Base-by-base conservation (phyloP, 2,888 invertebrate genomes). In the Mylabris sibirica region DNA sequence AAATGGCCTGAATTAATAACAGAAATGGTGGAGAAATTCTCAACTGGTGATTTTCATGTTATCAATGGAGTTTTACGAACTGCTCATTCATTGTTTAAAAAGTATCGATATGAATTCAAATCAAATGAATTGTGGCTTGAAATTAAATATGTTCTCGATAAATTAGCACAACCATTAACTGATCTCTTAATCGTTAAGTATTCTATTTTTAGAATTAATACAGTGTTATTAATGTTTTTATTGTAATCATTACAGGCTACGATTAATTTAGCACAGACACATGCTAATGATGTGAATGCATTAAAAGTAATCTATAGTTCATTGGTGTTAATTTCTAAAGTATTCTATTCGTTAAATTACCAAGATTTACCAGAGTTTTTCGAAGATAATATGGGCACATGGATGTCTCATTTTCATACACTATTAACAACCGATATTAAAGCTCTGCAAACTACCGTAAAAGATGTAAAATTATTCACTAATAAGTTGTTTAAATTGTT, bases 361-460 rank as follows among this genome's bases (percentile, higher is more conserved):
- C 99, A 99, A 88, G 99, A 99, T 85, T 86, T 99, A 76, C 99
- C 99, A 0, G 99, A 99, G 86, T 98, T 96, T 87, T 99, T 99
- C 83, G 99, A 99, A 85, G 99, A 99, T 83, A 97, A 98, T 84
- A 97, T 99, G 93, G 87, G 88, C 24, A 89, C 89, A 0, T 99
- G 99, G 99, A 99, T 99, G 98, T 89, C 90, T 0, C 91, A 96
- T 79, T 94, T 99, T 77, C 91, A 96, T 63, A 90, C 89, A 35
- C 87, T 99, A 38, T 87, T 99, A 41, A 92, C 90, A 67, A 87
- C 88, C 0, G 92, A 97, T 84, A 93, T 96, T 49, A 90, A 92
- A 1, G 87, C 90, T 34, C 86, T 98, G 70, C 90, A 92, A 78
- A 92, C 92, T 14, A 86, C 84, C 72, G 90, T 90, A 85, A 84